Conservation (phyloP, 2,113 vertebrate genomes). For the Okapia johnstoni region DNA sequence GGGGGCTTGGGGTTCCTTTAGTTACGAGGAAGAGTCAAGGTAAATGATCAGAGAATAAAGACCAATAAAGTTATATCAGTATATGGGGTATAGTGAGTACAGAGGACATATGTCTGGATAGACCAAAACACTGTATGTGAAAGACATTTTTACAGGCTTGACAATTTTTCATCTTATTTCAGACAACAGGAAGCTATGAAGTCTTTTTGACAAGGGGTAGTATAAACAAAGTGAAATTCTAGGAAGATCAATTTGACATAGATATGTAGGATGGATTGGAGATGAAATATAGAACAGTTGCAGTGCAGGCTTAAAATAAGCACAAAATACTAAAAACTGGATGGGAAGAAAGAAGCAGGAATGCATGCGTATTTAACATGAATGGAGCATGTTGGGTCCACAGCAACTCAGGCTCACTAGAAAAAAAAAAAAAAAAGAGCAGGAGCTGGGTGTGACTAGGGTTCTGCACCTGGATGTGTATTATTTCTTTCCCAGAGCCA, state of each 20-base stretch:
- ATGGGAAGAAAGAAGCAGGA: background rate
- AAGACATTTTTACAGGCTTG: background rate
- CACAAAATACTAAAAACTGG: background rate
- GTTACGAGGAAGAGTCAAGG: background rate
- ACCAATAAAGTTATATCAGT: background rate
- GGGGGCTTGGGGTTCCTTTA: background rate
- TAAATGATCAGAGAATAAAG: background rate
- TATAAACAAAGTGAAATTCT: background rate
- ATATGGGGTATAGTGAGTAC: background rate
- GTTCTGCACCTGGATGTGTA: fast-evolving
- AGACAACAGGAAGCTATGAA: background rate
- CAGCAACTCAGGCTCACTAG: background rate
- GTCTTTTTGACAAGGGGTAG: background rate
- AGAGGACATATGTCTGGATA: background rate
- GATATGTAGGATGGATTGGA: background rate
- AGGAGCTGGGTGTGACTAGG: background rate
- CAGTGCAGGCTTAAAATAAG: background rate
- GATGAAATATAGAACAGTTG: background rate
- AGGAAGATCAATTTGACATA: background rate
- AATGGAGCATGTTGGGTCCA: background rate
- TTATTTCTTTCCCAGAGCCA: background rate
- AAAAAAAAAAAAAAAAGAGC: background rate
- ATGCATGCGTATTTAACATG: background rate
- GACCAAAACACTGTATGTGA: background rate
- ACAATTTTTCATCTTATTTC: background rate